Conservation (phyloP, 92 coral and sea anemone genomes). For the Zoanthus sansibaricus region DNA sequence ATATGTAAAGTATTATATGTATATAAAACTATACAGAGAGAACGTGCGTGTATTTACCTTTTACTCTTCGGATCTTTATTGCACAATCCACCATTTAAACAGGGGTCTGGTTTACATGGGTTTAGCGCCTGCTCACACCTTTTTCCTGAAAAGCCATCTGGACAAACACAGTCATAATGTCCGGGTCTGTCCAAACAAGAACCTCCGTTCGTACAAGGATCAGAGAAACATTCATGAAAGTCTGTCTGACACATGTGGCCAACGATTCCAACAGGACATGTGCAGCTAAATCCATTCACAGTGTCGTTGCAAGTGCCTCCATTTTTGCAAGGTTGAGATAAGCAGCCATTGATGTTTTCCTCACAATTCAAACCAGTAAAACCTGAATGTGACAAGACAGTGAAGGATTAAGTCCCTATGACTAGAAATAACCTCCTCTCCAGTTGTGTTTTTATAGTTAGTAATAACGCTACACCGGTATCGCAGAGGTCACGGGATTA, state of each 20-base stretch:
- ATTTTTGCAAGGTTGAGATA: slow-evolving; percentile 3
- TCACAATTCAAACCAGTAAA: slow-evolving; percentile 27
- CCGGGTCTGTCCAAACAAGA: slow-evolving; percentile 16
- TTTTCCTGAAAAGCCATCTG: slow-evolving; percentile 25
- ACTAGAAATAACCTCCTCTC: no score
- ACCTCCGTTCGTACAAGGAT: slow-evolving; percentile 28
- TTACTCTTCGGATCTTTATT: not conserved
- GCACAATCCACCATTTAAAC: slow-evolving; percentile 30
- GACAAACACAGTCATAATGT: slow-evolving; percentile 8
- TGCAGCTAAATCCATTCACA: slow-evolving; percentile 9
- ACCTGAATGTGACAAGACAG: not conserved
- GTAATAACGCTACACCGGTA: no score
- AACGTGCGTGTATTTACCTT: not conserved
- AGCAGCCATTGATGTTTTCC: slow-evolving; percentile 25
- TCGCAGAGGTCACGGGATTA: no score
- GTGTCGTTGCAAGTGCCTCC: slow-evolving; percentile 24
- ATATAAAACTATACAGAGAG: not conserved
- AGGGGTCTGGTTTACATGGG: slow-evolving; percentile 22
- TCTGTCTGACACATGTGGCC: slow-evolving; percentile 22
- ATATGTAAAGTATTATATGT: not conserved
- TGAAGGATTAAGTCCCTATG: not conserved
- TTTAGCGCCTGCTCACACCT: slow-evolving; percentile 12
- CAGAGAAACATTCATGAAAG: slow-evolving; percentile 25
- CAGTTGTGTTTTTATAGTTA: no score
- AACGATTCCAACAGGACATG: slow-evolving; percentile 10